Evolutionary conservation across 2,888 invertebrate species (phyloP), one percentile per base, ranked within the genome.

Genomic region (Arenicola marina): DNA sequence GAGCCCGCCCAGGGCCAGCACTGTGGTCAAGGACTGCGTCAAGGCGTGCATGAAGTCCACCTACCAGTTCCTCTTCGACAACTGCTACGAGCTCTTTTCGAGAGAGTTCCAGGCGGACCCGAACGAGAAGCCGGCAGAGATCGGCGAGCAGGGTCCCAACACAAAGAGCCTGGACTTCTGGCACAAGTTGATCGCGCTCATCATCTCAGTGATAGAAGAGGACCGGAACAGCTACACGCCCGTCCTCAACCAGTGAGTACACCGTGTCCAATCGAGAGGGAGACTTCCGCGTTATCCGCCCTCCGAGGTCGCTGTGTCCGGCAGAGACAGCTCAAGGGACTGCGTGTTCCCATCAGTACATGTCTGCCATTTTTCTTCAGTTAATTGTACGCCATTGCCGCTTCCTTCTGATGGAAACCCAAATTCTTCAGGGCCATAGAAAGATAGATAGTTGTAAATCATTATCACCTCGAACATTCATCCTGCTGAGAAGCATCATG

Each of bases 21-120:
- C 94, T 29, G 99, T 99, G 45, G 98, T 99, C 58, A 97, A 97
- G 87, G 99, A 99, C 86, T 99, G 99, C 85, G 99, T 97, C 61
- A 97, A 95, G 83, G 97, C 97, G 61, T 99, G 99, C 86, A 90
- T 99, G 81, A 89, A 95, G 83, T 95, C 97, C 69, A 99, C 99
- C 74, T 99, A 99, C 87, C 97, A 99, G 86, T 96, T 98, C 87
- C 89, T 99, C 69, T 99, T 98, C 85, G 98, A 97, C 84, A 97
- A 99, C 86, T 98, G 98, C 80, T 95, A 95, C 84, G 98, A 99
- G 80, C 87, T 98, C 45, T 98, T 94, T 86, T 92, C 92, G 70
- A 71, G 83, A 55, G 83, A 84, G 70, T 83, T 82, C 71, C 83
- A 81, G 65, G 75, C 78, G 0, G 79, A 79, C 46, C 75, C 68